Conservation (phyloP, 2,797 vertebrate genomes). For the Poeciliopsis infans region DNA sequence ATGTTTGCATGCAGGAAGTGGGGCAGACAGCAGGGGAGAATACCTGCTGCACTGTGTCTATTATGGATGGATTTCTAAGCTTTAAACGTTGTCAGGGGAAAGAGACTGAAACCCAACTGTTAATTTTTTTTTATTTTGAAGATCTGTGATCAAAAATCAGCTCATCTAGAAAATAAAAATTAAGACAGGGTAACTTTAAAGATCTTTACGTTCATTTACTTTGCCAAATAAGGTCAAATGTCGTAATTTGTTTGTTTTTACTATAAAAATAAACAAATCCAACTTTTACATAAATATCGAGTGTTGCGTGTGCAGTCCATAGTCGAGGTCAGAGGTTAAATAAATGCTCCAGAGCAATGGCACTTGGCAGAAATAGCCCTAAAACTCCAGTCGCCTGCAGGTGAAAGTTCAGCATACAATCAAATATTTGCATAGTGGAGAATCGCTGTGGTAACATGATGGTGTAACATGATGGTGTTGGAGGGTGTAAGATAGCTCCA, state of each 20-base stretch:
- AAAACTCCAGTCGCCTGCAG: slow-evolving; percentile 3
- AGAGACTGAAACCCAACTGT: not conserved
- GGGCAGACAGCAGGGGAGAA: not conserved
- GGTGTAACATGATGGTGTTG: slow-evolving; percentile 3
- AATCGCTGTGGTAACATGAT: slow-evolving; percentile 4
- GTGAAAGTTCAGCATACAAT: not conserved
- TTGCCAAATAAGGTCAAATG: not conserved
- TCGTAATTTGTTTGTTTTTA: not conserved
- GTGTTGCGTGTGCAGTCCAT: not conserved
- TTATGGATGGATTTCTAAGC: not conserved
- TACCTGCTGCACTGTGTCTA: not conserved
- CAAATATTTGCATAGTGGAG: not conserved
- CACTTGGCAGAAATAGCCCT: not conserved
- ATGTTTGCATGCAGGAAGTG: not conserved
- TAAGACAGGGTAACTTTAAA: not conserved
- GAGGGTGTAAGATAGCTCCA: not conserved
- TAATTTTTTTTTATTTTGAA: not conserved
- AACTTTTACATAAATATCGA: not conserved
- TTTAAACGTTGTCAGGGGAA: not conserved
- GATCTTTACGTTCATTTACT: not conserved
- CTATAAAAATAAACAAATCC: not conserved
- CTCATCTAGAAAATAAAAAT: not conserved
- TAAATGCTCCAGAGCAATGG: not conserved
- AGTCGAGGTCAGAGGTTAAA: slow-evolving; percentile 13
- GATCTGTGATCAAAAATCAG: not conserved